Base-by-base conservation (phyloP, 2,113 vertebrate species). In the Microcebus jonahi region DNA sequence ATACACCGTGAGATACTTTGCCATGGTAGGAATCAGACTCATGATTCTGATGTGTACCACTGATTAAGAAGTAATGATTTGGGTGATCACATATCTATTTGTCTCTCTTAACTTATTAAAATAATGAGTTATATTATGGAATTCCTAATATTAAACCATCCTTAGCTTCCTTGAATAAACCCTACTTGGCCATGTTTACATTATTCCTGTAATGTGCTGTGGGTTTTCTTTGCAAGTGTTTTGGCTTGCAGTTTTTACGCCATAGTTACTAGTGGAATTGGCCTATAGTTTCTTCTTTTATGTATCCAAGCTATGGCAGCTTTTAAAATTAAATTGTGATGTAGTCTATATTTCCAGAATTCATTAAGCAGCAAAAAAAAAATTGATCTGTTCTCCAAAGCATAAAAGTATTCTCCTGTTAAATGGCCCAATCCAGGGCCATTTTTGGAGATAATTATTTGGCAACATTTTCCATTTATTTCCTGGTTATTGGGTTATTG, bases 281-380 rank as follows among this genome's bases (percentile, higher is more conserved):
- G 15, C 20, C 71, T 77, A 11, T 12, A 36, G 17, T 77, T 88
- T 75, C 36, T 86, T 93, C 57, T 89, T 85, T 89, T 73, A 88
- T 39, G 6, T 95, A 83, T 70, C 42, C 45, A 94, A 86, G 50
- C n/a, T 65, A 31, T 77, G 34, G 11, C 1, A 13, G n/a, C 34
- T 94, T 96, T 86, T 39, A 88, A 85, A 91, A 45, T 76, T 42
- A 76, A 95, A 71, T 91, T 90, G 31, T 85, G 15, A 85, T 39
- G 20, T 0, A 25, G 0, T 85, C n/a, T 79, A 0, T 83, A 84
- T 83, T 97, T 87, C 39, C 61, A 76, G 21, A 89, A 85, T 20
- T 42, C 45, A 79, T 90, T 92, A 90, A 91, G 18, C 29, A 55
- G 11, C 23, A n/a, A 59, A 57, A 80, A 84, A 48, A 55, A 57